Percentiles rank a stretch among this genome's conserved stretches.
Evolutionary conservation across 2,113 vertebrate genomes (phyloP).

Genomic region (Channa argus): DNA sequence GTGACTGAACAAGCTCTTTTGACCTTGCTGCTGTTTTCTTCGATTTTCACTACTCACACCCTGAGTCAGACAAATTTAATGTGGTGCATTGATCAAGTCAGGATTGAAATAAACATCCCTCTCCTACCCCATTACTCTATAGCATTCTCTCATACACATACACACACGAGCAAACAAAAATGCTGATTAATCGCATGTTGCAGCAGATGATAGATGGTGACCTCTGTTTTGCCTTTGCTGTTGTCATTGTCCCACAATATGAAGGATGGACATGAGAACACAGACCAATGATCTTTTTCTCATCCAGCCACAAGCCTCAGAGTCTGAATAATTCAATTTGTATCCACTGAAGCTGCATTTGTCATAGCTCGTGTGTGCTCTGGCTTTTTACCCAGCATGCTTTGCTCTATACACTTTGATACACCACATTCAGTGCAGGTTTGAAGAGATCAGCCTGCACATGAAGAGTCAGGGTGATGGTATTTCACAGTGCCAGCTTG

Average conservation of each 20-base stretch:
- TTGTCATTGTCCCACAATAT: slow-evolving; percentile 63
- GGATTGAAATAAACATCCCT: slow-evolving; percentile 42
- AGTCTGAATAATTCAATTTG: slow-evolving; percentile 78
- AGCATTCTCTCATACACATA: slow-evolving; percentile 10
- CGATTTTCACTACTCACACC: slow-evolving; percentile 44
- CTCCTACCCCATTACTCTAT: neutral
- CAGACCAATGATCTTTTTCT: slow-evolving; percentile 68
- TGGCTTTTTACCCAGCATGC: slow-evolving; percentile 71
- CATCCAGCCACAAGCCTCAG: slow-evolving; percentile 58
- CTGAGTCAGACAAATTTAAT: slow-evolving; percentile 37
- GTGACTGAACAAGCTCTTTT: slow-evolving; percentile 15
- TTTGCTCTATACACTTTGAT: slow-evolving; percentile 59
- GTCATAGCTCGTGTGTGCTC: slow-evolving; percentile 64
- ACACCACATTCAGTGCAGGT: slow-evolving; percentile 42
- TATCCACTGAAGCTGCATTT: slow-evolving; percentile 74
- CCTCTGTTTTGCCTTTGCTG: slow-evolving; percentile 66
- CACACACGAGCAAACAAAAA: slow-evolving; percentile 33
- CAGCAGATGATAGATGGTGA: slow-evolving; percentile 62
- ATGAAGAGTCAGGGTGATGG: slow-evolving; percentile 10
- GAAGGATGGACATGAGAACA: slow-evolving; percentile 63
- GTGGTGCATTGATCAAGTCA: slow-evolving; percentile 49
- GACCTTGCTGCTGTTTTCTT: slow-evolving; percentile 52
- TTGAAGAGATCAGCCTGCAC: slow-evolving; percentile 26
- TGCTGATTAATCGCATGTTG: slow-evolving; percentile 54
- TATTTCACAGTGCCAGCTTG: slow-evolving; percentile 29